Percentiles rank a stretch among this genome's conserved stretches.
Evolutionary conservation across 2,888 invertebrate species (phyloP).

Genomic region (Anoncus sp.): DNA sequence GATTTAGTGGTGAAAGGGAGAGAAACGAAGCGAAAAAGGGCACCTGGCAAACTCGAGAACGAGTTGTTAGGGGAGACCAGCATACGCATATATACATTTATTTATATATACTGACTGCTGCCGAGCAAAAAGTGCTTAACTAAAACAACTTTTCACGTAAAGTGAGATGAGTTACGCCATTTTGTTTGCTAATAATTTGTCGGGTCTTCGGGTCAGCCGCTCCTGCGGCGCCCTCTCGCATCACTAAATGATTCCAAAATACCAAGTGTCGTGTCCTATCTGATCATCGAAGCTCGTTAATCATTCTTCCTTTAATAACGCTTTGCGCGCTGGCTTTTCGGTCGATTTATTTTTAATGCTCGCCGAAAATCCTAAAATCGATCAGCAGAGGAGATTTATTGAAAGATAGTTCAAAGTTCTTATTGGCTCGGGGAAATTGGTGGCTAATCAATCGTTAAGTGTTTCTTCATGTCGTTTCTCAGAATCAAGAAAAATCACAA

Average conservation of each 20-base stretch:
- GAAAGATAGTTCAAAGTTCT: too few species aligned
- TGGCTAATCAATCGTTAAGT: too few species aligned
- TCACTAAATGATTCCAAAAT: constrained; percentile 65
- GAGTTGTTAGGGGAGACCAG: constrained; percentile 48
- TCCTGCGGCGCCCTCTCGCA: constrained; percentile 14
- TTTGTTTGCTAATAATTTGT: constrained; percentile 1
- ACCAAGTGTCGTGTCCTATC: constrained; percentile 65
- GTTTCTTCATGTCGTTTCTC: too few species aligned
- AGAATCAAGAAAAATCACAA: too few species aligned
- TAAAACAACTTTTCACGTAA: neutral
- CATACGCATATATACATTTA: neutral
- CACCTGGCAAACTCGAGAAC: constrained; percentile 13
- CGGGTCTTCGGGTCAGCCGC: neutral
- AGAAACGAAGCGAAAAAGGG: constrained; percentile 13
- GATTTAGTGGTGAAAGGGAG: neutral
- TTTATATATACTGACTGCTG: neutral
- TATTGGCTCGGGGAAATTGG: too few species aligned
- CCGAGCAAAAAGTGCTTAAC: neutral
- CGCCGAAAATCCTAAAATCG: neutral
- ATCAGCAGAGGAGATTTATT: neutral
- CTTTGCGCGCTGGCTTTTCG: constrained; percentile 14
- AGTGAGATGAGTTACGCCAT: neutral
- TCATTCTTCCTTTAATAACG: constrained; percentile 62
- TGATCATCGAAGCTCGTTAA: constrained; percentile 62
- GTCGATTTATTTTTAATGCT: constrained; percentile 52